These are phyloP conservation scores for Ophioninae sp. DNA, from an alignment of 2,888 invertebrate genomes.

Conservation along the genomic window DNA sequence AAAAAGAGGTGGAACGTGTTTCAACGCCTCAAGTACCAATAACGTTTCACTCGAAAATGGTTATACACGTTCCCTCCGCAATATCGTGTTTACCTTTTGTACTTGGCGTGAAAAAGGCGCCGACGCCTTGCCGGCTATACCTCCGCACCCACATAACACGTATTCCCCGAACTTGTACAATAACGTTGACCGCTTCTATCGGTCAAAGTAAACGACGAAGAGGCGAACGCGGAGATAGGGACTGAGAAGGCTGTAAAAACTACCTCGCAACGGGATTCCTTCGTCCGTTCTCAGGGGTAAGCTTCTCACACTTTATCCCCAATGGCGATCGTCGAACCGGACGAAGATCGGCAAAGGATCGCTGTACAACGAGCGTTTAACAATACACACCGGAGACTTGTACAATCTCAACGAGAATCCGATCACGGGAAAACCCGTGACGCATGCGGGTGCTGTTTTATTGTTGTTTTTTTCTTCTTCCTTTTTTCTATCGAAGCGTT, in stretches of 20 bases:
- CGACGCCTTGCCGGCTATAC: conserved; percentile 20
- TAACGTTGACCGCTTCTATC: too few species aligned
- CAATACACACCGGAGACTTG: not conserved
- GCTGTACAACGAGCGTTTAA: not conserved
- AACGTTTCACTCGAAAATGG: not conserved
- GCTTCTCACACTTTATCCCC: conserved; percentile 43
- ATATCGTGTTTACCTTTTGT: conserved; percentile 4
- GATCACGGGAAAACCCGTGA: conserved; percentile 51
- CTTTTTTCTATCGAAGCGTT: not conserved
- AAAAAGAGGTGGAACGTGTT: conserved; percentile 24
- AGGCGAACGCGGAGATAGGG: too few species aligned
- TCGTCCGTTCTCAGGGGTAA: not conserved
- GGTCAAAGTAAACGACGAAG: too few species aligned
- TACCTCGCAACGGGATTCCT: conserved; percentile 13
- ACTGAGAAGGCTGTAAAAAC: not conserved
- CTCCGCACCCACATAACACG: not conserved
- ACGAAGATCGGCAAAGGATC: conserved; percentile 12
- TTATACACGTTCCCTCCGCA: not conserved
- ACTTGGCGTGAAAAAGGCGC: conserved; percentile 34
- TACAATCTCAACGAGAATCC: not conserved
- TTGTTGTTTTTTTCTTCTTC: not conserved
- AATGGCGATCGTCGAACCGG: conserved; percentile 34
- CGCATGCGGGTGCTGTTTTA: conserved; percentile 35
- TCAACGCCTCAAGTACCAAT: not conserved
- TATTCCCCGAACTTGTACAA: conserved; percentile 15